Base-by-base conservation (phyloP, 2,888 invertebrate species). In the Laothoe populi region DNA sequence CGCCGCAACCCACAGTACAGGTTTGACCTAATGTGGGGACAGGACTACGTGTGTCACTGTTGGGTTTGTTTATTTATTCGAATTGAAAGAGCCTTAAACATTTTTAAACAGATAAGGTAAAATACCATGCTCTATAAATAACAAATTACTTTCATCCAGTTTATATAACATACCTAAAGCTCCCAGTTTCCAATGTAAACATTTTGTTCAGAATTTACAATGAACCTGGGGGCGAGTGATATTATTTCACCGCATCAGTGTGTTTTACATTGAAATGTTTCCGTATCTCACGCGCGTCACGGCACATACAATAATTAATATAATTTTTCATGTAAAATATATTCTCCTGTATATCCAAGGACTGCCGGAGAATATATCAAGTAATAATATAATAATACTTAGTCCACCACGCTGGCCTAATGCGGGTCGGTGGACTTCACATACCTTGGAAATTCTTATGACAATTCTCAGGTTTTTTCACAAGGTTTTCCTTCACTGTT, bases 311-410 rank as follows among this genome's bases (percentile, higher is more conserved):
- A 49, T 49, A 49, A 49, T 31, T 16, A 49, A 53, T 31, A 16
- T 49, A 49, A 49, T 49, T 53, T 53, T 53, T 53, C 53, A 53
- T 53, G 19, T 16, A 53, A 19, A 53, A 19, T 35, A 11, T 53
- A 11, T 16, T 31, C 49, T 16, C 21, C 16, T 13, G 48, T n/a
- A 21, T 48, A 48, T n/a, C 48, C 26, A 19, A 35, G 19, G 19
- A 19, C 35, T 53, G 53, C 48, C 24, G 26, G 26, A 16, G 49
- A 53, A 19, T 53, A 16, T 35, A 53, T n/a, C n/a, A n/a, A n/a
- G n/a, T n/a, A n/a, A n/a, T n/a, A n/a, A n/a, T n/a, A n/a, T n/a
- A n/a, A n/a, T n/a, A n/a, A n/a, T n/a, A n/a, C n/a, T n/a, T n/a
- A n/a, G n/a, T n/a, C n/a, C n/a, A n/a, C n/a, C n/a, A n/a, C n/a